These are phyloP conservation scores for Hemicentrotus pulcherrimus DNA, from an alignment of 35 echinoderm and acorn worm species.

Conservation along the genomic window DNA sequence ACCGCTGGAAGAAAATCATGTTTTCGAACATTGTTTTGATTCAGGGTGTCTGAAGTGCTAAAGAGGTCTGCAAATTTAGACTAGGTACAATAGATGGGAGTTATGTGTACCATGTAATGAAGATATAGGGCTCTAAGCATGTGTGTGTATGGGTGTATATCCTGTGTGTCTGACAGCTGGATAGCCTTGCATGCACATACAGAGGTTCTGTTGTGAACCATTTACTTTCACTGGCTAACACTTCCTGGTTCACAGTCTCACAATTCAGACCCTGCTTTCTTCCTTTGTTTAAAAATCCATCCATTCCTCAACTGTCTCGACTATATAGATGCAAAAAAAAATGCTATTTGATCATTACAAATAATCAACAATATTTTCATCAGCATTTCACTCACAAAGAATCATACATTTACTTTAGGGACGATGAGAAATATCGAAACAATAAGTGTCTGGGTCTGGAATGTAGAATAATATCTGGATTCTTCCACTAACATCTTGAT, in stretches of 20 bases:
- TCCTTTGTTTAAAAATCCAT: neutral
- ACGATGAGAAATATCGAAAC: too few species aligned
- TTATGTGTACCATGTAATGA: neutral
- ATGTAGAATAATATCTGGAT: neutral
- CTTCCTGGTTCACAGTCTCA: neutral
- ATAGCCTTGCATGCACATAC: neutral
- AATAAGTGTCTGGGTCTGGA: neutral
- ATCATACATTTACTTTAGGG: neutral
- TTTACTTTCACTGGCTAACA: neutral
- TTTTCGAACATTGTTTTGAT: neutral
- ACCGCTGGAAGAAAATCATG: neutral
- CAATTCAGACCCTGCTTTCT: neutral
- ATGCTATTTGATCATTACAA: too few species aligned
- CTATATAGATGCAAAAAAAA: too few species aligned
- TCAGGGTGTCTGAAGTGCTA: neutral
- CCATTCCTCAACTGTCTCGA: too few species aligned
- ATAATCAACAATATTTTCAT: too few species aligned
- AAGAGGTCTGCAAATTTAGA: neutral
- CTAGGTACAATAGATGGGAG: neutral
- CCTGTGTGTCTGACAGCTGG: neutral
- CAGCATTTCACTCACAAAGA: neutral
- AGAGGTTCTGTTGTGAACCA: neutral
- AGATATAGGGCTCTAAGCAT: neutral
- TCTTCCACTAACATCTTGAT: neutral
- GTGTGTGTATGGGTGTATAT: neutral